Evolutionary conservation across 2,888 invertebrate species (phyloP).

Genomic region (Allophyes oxyacanthae): DNA sequence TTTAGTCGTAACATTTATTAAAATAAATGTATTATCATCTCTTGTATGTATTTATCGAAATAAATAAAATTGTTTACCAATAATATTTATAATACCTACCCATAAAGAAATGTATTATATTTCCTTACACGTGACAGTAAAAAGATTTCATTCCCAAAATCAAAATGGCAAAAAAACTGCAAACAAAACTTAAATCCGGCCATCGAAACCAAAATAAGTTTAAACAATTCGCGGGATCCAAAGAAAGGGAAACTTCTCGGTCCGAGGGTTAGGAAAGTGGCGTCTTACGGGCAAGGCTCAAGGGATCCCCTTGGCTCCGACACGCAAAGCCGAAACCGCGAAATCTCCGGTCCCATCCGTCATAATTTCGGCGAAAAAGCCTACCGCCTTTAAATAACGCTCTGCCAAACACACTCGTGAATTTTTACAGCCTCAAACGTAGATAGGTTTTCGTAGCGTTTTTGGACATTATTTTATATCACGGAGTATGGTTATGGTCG

Average conservation of each 20-base stretch:
- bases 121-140: too few relatives aligned
- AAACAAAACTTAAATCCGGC: constrained; percentile 33
- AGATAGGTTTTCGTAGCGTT: constrained; percentile 57
- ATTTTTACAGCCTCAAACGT: constrained; percentile 64
- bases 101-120: too few relatives aligned
- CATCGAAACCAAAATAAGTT: constrained; percentile 45
- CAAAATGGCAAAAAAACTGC: constrained; percentile 1
- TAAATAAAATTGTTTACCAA: too few relatives aligned
- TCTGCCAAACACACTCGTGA: constrained; percentile 59
- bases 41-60: too few relatives aligned
- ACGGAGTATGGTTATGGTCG: constrained; percentile 58
- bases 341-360: constrained; percentile 82
- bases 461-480: constrained; percentile 69
- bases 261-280: constrained; percentile 48
- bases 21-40: too few relatives aligned
- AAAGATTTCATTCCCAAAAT: neutral
- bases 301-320: constrained; percentile 75
- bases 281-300: constrained; percentile 73
- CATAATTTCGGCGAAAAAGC: constrained; percentile 74
- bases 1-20: too few relatives aligned
- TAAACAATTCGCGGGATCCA: constrained; percentile 48
- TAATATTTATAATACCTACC: too few relatives aligned
- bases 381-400: constrained; percentile 66
- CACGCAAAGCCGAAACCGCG: constrained; percentile 74
- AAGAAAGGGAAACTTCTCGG: constrained; percentile 59